Conservation (phyloP, 2,888 invertebrate genomes). For the Macrophya alboannulata region DNA sequence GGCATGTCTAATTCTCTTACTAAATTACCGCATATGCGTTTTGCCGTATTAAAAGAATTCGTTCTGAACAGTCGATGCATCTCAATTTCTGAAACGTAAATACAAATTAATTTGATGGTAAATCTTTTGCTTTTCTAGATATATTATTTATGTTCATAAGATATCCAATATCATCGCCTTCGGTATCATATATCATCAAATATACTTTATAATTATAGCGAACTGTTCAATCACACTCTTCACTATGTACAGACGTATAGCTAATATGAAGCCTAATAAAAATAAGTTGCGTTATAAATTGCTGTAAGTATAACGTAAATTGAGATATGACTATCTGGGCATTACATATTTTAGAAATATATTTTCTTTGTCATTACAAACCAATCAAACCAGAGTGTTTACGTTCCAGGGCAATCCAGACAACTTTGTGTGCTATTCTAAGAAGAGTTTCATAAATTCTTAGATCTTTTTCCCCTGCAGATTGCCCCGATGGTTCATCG, state of each 20-base stretch:
- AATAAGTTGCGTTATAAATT: background rate
- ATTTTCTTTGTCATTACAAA: conserved; percentile 66
- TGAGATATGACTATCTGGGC: background rate
- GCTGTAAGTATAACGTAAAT: background rate
- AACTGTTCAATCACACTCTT: conserved; percentile 14
- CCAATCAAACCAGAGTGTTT: conserved; percentile 84
- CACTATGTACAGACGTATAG: conserved; percentile 19
- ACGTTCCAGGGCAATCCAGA: conserved; percentile 85
- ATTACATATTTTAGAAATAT: background rate
- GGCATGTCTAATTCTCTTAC: conserved; percentile 77
- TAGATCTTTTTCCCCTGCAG: conserved; percentile 85
- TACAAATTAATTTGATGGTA: background rate
- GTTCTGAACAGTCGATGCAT: conserved; percentile 84
- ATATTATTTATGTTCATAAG: background rate
- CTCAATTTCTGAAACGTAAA: conserved; percentile 82
- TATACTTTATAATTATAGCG: conserved; percentile 1
- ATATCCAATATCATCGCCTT: background rate
- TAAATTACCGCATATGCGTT: conserved; percentile 75
- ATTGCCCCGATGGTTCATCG: conserved; percentile 80
- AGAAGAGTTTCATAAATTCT: conserved; percentile 84
- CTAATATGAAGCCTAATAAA: conserved; percentile 2
- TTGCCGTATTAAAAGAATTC: conserved; percentile 83
- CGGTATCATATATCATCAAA: conserved; percentile 40
- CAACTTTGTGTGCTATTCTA: conserved; percentile 83
- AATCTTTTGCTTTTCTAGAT: background rate